These are phyloP conservation scores for Barbus barbus DNA, from an alignment of 2,113 vertebrate genomes.

Conservation along the genomic window DNA sequence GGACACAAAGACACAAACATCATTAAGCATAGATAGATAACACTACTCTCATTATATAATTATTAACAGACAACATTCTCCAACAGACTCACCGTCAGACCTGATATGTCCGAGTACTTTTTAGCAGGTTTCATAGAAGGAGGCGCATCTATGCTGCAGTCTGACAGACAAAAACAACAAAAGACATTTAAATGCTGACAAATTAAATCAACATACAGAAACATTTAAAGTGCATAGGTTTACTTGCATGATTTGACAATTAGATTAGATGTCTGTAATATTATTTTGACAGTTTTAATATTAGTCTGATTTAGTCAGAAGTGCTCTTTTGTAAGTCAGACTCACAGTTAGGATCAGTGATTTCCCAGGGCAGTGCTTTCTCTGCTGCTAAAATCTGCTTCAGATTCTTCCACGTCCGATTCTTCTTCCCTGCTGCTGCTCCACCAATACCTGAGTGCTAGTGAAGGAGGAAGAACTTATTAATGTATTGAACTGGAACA, in stretches of 20 bases:
- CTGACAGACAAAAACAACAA: constrained; percentile 66
- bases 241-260: not conserved
- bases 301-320: not conserved
- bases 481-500: not conserved
- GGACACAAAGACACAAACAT: constrained; percentile 39
- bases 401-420: constrained; percentile 98
- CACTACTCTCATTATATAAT: not conserved
- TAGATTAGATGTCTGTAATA: not conserved
- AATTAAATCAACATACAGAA: not conserved
- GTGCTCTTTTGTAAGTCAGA: constrained; percentile 19
- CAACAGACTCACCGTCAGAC: constrained; percentile 84
- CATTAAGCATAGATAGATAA: not conserved
- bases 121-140: constrained; percentile 94
- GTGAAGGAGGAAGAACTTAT: not conserved
- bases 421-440: constrained; percentile 96
- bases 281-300: no score
- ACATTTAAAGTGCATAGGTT: no score
- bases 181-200: not conserved
- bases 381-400: constrained; percentile 96
- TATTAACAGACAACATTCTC: not conserved
- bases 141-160: constrained; percentile 93
- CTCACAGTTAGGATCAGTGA: constrained; percentile 94
- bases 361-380: constrained; percentile 92
- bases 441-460: constrained; percentile 97
- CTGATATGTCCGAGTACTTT: constrained; percentile 98